Evolutionary conservation across 2,113 vertebrate species (phyloP), one percentile per base, ranked within the genome.

Genomic region (Cephalopholis sonnerati): DNA sequence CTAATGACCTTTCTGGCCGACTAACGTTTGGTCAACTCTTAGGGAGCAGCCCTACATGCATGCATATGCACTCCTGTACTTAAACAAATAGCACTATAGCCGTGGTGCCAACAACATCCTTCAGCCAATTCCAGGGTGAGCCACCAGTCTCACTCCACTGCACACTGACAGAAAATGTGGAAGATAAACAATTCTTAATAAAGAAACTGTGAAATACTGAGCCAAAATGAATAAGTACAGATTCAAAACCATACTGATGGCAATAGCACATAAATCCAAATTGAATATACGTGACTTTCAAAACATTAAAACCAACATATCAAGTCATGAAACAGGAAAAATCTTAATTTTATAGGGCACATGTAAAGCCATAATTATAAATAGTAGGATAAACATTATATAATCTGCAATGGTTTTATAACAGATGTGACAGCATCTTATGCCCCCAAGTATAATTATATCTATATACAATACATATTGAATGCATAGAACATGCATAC

Each of bases 401-500:
- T 74, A 68, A 79, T 44, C 24, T 46, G 15, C 24, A 65, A 25
- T 65, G 41, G 41, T 46, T 39, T 36, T 44, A 59, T 77, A 27
- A 48, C 32, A 57, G 50, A 41, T 24, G 22, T 10, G 22, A 53
- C 16, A 3, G 36, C 20, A 17, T 24, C 15, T 39, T 73, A 48
- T 66, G 4, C 44, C 61, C 7, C 36, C 36, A 72, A 65, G 29
- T 20, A 65, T 48, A 57, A 27, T 57, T 55, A 22, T 36, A 76
- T 58, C 25, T 7, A 78, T 24, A 24, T 44, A 6, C 4, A 50
- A 29, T 63, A 50, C 15, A 39, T 22, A 55, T 32, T 58, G 41
- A 9, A 78, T 51, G 41, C 36, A 22, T 20, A 68, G 20, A 67
- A 36, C 20, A 68, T 20, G 76, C 41, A 79, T 65, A 61, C 25